Base-by-base conservation (phyloP, 2,113 vertebrate genomes). In the Poeciliopsis prolifica region DNA sequence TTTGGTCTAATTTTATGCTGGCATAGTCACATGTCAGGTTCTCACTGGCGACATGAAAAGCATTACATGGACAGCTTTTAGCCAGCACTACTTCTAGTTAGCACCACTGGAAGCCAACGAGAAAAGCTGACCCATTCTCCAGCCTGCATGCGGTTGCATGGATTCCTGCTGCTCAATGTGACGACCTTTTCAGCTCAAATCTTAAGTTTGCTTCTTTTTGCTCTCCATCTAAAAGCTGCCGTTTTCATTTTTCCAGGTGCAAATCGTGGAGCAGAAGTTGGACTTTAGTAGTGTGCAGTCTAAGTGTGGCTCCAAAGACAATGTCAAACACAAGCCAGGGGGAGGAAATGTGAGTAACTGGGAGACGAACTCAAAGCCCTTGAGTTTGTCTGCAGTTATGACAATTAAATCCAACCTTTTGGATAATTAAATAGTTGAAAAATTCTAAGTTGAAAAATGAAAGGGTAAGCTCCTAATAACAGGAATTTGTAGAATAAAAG, bases 241-340 rank as follows among this genome's bases (percentile, higher is more conserved):
- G 37, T 93, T 78, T 91, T 80, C 75, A 48, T 79, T 88, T 78
- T 95, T 93, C 58, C 96, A 99, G 98, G 96, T 99, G 78, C 96
- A 98, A 96, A 96, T 99, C 92, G 81, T 96, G 93, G 96, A 97
- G 93, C 97, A 97, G 96, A 99, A 99, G 96, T 82, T 97, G 94
- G 96, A 98, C 94, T 95, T 97, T 92, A 96, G 94, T 94, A 96
- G 72, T 94, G 95, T 98, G 88, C 97, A 98, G 95, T 95, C 98
- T 92, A 98, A 71, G 95, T 98, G 97, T 94, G 97, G 97, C 93
- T 99, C 98, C 95, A 99, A 98, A 96, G 97, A 92, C 94, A 98
- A 98, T 96, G 88, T 98, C 81, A 98, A 96, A 96, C 96, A 99
- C 93, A 86, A 92, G 84, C 96, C 98, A 0, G 96, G 97, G 91